Evolutionary conservation across 2,888 invertebrate genomes (phyloP).

Genomic region (Mythimna impura): DNA sequence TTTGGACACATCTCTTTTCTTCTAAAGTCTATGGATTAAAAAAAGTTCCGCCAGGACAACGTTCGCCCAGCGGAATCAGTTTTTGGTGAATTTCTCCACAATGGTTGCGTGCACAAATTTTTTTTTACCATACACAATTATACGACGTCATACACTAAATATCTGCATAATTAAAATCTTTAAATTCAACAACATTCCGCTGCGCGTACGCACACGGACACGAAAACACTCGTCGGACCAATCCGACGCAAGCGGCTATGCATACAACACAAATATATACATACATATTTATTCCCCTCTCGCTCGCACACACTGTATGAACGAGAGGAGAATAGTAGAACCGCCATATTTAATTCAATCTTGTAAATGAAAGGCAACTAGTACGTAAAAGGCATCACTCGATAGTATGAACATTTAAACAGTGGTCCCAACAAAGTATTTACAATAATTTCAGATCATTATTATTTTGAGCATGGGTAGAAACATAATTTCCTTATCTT

Average conservation of each 20-base stretch:
- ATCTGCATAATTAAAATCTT: no score
- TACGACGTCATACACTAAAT: no score
- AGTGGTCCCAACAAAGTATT: constrained; percentile 20
- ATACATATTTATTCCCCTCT: background rate
- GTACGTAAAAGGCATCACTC: constrained; percentile 15
- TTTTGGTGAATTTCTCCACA: no score
- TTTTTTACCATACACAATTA: no score
- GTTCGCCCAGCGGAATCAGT: no score
- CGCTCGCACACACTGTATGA: background rate
- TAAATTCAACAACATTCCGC: no score
- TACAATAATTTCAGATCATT: constrained; percentile 27
- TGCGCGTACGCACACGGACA: no score
- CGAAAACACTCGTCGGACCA: no score
- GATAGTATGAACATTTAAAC: background rate
- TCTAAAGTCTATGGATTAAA: no score
- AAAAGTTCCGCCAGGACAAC: no score
- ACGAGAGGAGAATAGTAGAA: constrained; percentile 9
- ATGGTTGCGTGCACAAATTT: no score
- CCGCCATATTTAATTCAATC: background rate
- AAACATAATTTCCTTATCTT: background rate
- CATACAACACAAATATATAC: constrained; percentile 11
- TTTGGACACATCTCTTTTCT: no score
- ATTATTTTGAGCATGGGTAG: background rate
- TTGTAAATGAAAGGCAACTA: constrained; percentile 12
- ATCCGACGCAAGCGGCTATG: background rate